phyloP scores from a whole-genome alignment of 2,113 vertebrate species.

The Calidris pygmaea region DNA sequence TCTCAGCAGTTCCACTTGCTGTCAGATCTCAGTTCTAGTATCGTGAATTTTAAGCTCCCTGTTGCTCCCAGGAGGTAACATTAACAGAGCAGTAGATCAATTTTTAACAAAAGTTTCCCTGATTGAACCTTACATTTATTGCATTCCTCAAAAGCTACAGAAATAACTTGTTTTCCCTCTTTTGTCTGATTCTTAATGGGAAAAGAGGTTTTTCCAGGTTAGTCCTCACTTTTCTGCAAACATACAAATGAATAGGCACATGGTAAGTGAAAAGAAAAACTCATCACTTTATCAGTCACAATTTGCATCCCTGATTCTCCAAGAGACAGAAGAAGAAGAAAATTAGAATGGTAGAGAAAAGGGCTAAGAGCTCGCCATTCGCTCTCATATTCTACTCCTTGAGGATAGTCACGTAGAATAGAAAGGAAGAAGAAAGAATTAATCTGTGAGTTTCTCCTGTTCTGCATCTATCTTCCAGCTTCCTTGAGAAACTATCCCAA shows the following conservation, averaged over 20 bases:
- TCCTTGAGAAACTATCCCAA: not conserved
- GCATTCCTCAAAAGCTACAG: not conserved
- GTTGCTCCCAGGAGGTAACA: not conserved
- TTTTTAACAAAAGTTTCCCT: not conserved
- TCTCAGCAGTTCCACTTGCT: not conserved
- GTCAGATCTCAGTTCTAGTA: not conserved
- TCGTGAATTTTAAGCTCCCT: not conserved
- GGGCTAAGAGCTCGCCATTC: not conserved
- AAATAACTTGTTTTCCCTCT: not conserved
- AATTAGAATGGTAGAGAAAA: not conserved
- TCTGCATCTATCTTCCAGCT: not conserved
- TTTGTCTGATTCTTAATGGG: not conserved
- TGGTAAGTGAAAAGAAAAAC: not conserved
- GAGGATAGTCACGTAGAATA: not conserved
- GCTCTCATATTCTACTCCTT: not conserved
- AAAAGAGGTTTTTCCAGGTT: not conserved
- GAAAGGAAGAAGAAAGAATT: not conserved
- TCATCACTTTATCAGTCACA: not conserved
- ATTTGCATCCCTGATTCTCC: not conserved
- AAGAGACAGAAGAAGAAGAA: not conserved
- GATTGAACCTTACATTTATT: not conserved
- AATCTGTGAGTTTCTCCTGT: not conserved
- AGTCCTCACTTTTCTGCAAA: not conserved
- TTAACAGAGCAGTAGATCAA: not conserved
- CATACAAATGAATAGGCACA: not conserved